Evolutionary conservation across 2,888 invertebrate genomes (phyloP).

Genomic region (Pogonocherus hispidulus): DNA sequence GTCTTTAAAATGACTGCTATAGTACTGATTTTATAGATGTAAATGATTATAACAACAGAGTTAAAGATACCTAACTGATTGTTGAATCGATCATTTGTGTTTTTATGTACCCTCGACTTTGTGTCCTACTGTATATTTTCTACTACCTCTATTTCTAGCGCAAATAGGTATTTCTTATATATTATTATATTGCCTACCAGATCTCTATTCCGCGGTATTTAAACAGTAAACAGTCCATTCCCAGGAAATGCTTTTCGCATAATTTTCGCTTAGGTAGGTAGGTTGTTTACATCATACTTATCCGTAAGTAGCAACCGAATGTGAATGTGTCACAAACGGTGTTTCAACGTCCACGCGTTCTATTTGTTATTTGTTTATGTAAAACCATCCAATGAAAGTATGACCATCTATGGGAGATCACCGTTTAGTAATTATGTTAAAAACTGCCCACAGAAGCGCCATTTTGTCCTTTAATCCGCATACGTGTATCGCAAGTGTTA

Average conservation of each 20-base stretch:
- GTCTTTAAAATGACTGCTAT: no score
- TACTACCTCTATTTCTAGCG: no score
- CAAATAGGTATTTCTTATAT: no score
- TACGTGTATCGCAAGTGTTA: neutral
- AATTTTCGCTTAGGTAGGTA: no score
- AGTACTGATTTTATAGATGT: no score
- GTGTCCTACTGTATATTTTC: no score
- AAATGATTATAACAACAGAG: no score
- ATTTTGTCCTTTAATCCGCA: slow-evolving; percentile 1
- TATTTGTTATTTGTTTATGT: slow-evolving; percentile 17
- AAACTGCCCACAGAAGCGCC: slow-evolving; percentile 3
- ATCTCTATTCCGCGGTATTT: neutral
- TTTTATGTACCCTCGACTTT: no score
- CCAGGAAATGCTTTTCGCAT: neutral
- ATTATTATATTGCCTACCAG: neutral
- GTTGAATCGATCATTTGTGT: no score
- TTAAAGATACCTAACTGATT: no score
- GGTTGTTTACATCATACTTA: slow-evolving; percentile 1
- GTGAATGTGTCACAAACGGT: slow-evolving; percentile 10
- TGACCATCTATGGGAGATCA: neutral
- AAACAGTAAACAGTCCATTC: slow-evolving; percentile 4
- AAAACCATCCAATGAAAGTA: slow-evolving; percentile 14
- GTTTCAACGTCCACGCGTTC: slow-evolving; percentile 13
- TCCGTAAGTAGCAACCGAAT: neutral
- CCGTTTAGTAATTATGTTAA: slow-evolving; percentile 8